Conservation (phyloP, 1,140 invertebrate species). For the Scaptomyza graminum region DNA sequence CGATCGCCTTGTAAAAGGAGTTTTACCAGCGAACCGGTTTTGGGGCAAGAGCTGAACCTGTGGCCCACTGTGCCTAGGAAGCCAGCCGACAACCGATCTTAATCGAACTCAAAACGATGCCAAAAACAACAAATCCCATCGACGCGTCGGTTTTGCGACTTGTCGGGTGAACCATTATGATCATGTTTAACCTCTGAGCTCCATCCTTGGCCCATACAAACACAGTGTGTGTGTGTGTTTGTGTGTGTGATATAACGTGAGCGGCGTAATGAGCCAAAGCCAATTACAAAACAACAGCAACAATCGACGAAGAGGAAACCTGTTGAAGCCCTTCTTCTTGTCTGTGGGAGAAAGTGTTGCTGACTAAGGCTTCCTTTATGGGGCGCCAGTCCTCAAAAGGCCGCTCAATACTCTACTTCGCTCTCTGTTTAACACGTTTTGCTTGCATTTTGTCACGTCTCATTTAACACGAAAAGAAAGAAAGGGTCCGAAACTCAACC, state of each 20-base stretch:
- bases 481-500: conserved; percentile 3
- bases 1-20: conserved; percentile 32
- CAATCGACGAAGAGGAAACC: conserved; percentile 65
- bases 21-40: conserved; percentile 31
- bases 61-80: conserved; percentile 49
- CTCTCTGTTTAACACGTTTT: conserved; percentile 39
- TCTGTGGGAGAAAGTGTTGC: conserved; percentile 64
- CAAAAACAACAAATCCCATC: too few relatives aligned
- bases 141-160: background rate
- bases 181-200: conserved; percentile 28
- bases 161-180: conserved; percentile 35
- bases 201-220: conserved; percentile 58
- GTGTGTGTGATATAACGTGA: conserved; percentile 71
- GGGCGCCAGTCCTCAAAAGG: conserved; percentile 55
- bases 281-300: conserved; percentile 64
- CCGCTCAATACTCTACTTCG: conserved; percentile 10
- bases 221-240: too few relatives aligned
- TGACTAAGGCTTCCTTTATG: conserved; percentile 57
- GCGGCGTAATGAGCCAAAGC: conserved; percentile 65
- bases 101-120: background rate
- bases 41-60: conserved; percentile 13
- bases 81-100: conserved; percentile 14
- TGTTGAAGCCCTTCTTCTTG: conserved; percentile 68
- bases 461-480: conserved; percentile 60
- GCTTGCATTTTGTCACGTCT: conserved; percentile 74